Evolutionary conservation across 2,113 vertebrate species (phyloP).

Genomic region (Planiliza haematocheilus): DNA sequence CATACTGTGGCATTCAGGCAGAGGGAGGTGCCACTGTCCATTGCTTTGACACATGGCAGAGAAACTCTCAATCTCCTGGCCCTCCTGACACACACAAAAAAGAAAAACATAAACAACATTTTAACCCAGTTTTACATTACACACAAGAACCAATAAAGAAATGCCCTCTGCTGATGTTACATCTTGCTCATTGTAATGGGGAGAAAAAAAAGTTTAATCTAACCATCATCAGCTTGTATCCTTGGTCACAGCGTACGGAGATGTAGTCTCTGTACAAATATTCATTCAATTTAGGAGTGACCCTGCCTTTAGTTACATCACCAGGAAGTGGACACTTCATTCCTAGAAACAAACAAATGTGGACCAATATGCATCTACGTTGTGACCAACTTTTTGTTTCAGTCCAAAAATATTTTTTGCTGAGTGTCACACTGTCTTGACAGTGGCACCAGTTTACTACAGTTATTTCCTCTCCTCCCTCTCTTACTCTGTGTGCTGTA

Average conservation of each 20-base stretch:
- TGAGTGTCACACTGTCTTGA: no score
- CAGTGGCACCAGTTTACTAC: no score
- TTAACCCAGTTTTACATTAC: background rate
- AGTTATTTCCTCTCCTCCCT: background rate
- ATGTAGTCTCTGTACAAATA: slow-evolving; percentile 84
- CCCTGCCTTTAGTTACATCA: slow-evolving; percentile 65
- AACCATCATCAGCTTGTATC: slow-evolving; percentile 84
- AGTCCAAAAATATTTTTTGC: background rate
- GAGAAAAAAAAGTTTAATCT: slow-evolving; percentile 9
- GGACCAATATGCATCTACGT: no score
- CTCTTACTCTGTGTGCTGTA: slow-evolving; percentile 82
- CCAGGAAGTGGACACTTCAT: slow-evolving; percentile 71
- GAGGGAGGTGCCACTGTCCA: slow-evolving; percentile 77
- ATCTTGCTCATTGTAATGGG: background rate
- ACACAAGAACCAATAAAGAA: background rate
- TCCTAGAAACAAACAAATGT: slow-evolving; percentile 64
- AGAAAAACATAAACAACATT: background rate
- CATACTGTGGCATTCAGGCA: slow-evolving; percentile 83
- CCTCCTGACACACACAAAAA: slow-evolving; percentile 58
- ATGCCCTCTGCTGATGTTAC: no score
- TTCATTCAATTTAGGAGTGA: slow-evolving; percentile 70
- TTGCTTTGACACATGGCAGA: slow-evolving; percentile 75
- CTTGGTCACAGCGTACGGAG: slow-evolving; percentile 75
- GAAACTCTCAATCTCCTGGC: slow-evolving; percentile 71
- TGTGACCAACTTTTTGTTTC: background rate